These are phyloP conservation scores for Jaculus jaculus DNA, from an alignment of 2,113 vertebrate species.

Conservation along the genomic window DNA sequence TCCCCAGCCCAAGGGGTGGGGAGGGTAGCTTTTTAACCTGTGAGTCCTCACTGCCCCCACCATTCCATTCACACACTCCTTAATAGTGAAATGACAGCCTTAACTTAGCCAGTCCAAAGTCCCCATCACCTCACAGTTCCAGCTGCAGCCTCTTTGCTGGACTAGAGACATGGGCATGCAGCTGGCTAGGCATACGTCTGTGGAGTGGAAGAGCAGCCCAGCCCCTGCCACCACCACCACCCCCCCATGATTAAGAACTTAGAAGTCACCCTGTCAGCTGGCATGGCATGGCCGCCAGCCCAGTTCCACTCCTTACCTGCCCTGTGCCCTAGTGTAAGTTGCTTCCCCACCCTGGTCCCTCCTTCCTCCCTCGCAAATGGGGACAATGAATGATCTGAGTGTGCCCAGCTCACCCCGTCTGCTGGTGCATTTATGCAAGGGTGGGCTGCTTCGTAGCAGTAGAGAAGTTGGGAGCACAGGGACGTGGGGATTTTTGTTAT, in stretches of 20 bases:
- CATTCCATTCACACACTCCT: background rate
- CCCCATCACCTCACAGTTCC: background rate
- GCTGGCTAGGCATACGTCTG: background rate
- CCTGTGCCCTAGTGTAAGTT: constrained; percentile 24
- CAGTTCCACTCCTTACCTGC: constrained; percentile 43
- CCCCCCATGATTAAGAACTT: no score
- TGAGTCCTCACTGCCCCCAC: background rate
- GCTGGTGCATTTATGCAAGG: background rate
- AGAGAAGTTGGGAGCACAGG: background rate
- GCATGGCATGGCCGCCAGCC: background rate
- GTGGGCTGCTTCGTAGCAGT: background rate
- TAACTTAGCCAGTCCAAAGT: constrained; percentile 38
- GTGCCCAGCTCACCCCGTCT: background rate
- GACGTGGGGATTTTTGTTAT: background rate
- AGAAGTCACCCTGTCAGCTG: no score
- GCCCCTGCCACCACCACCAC: background rate
- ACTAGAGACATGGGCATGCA: background rate
- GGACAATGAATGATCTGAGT: background rate
- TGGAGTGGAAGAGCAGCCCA: background rate
- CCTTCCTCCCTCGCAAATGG: background rate
- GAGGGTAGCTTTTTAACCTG: background rate
- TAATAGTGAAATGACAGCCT: constrained; percentile 36
- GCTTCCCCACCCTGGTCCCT: background rate
- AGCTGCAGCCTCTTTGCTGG: constrained; percentile 1
- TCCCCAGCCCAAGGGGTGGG: background rate